Evolutionary conservation across 2,113 vertebrate species (phyloP).

Genomic region (Centropus bengalensis): DNA sequence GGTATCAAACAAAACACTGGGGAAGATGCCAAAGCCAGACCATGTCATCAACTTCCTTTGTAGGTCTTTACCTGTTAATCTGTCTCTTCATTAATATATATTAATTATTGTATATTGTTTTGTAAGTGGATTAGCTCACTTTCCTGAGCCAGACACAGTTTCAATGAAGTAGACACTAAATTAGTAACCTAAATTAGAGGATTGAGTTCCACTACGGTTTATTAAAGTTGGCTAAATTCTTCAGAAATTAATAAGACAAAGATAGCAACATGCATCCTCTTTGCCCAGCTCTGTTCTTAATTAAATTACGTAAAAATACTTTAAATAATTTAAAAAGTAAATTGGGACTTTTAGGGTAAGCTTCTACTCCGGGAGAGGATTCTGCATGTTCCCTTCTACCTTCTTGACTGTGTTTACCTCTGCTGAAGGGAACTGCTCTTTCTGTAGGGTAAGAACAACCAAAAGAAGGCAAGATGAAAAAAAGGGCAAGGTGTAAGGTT

Average conservation of each 20-base stretch:
- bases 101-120: background rate
- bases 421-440: background rate
- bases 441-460: background rate
- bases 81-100: background rate
- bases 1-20: background rate
- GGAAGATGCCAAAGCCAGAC: background rate
- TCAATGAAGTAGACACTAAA: background rate
- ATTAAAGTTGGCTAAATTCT: background rate
- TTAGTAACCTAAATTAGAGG: background rate
- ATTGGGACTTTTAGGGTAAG: background rate
- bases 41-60: background rate
- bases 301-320: background rate
- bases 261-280: background rate
- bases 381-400: background rate
- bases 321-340: background rate
- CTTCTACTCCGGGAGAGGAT: background rate
- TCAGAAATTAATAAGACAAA: background rate
- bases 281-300: background rate
- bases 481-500: background rate
- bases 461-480: background rate
- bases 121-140: background rate
- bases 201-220: background rate
- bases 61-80: background rate
- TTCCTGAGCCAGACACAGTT: background rate
- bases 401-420: background rate